A percentile compares a stretch with the other conserved stretches of the same genome.
phyloP scores from a whole-genome alignment of 2,113 vertebrate species.

The Atractosteus spatula region DNA sequence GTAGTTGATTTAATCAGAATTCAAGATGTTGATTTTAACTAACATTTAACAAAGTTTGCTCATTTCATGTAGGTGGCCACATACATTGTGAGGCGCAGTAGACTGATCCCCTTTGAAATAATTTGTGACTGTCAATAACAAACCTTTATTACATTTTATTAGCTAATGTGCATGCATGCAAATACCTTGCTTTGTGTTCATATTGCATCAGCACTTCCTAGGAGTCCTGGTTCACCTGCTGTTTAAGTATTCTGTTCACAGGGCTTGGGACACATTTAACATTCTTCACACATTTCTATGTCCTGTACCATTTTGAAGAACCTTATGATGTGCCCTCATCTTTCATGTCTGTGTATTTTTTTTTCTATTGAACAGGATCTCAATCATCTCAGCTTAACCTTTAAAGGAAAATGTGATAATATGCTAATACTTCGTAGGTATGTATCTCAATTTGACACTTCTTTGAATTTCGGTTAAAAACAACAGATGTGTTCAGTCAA shows the following conservation, averaged over 20 bases:
- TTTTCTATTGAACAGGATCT: conserved; percentile 58
- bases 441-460: conserved; percentile 57
- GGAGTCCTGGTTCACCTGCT: neutral
- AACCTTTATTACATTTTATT: no score
- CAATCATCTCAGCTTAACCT: conserved; percentile 61
- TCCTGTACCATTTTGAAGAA: conserved; percentile 41
- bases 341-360: conserved; percentile 58
- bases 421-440: conserved; percentile 44
- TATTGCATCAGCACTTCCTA: no score
- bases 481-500: conserved; percentile 63
- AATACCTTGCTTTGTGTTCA: conserved; percentile 21
- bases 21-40: no score
- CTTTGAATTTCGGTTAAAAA: conserved; percentile 57
- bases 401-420: conserved; percentile 69
- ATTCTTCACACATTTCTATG: conserved; percentile 23
- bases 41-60: no score
- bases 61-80: no score
- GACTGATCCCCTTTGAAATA: no score
- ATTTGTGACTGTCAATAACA: no score
- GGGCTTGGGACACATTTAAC: neutral
- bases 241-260: conserved; percentile 43
- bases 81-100: no score
- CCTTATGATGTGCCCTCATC: conserved; percentile 56
- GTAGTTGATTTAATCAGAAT: no score
- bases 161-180: neutral